Evolutionary conservation across 2,888 invertebrate species (phyloP), one percentile per base, ranked within the genome.

Genomic region (Trichopoda pennipes): DNA sequence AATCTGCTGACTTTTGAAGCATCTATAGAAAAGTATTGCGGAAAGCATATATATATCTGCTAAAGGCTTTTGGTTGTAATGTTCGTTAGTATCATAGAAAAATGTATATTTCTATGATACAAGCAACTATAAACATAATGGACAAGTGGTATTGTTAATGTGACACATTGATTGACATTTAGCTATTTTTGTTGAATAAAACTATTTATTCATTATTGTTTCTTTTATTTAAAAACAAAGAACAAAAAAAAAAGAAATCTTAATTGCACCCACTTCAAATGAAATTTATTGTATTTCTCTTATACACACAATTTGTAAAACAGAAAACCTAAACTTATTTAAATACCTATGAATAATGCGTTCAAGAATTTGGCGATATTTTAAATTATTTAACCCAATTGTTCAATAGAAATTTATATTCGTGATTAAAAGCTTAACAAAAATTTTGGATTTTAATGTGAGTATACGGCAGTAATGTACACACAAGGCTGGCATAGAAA

Each of bases 131-230:
- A 53, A 73, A 73, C 32, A 61, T 75, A 79, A 79, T 82, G 75
- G 79, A 82, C 79, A 82, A 79, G 82, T 72, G 61, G 75, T 72
- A 79, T 76, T 79, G 82, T 79, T 79, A 82, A 82, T 82, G 68
- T 79, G 82, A 72, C 82, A 82, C n/a, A 66, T 76, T 82, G 82
- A 82, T 82, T 82, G 82, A 76, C 82, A 76, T 68, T 76, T 61
- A 55, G 75, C 60, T 75, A 70, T 70, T 78, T 81, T 70, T 60
- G 47, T 81, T 74, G 60, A 61, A 77, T 58, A 21, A 47, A 75
- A 42, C 49, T 74, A 64, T 60, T 21, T 47, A 38, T 44, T 38
- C 17, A 28, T 4, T 23, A 6, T 44, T 69, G 9, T 19, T 8
- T 64, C 28, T 28, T 61, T 2, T 76, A 38, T 56, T 64, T 77